These are phyloP conservation scores for Rutpela maculata DNA, from an alignment of 2,888 invertebrate genomes.

Conservation along the genomic window DNA sequence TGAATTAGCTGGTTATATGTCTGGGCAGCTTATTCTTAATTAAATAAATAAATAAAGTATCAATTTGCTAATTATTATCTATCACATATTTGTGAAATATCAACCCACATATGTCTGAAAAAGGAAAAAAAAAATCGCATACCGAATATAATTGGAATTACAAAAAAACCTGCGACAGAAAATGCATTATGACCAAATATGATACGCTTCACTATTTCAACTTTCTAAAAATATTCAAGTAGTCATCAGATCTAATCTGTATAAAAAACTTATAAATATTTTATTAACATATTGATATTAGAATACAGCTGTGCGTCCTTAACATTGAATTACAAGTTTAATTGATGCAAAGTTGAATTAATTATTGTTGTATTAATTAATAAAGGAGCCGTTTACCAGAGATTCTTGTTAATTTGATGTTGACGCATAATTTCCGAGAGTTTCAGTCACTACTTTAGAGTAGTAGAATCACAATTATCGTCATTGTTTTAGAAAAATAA, in stretches of 20 bases:
- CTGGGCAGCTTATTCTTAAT: no score
- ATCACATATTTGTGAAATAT: no score
- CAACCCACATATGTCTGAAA: no score
- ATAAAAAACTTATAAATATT: conserved; percentile 19
- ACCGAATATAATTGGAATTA: no score
- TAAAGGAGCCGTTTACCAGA: conserved; percentile 29
- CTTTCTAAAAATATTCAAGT: conserved; percentile 5
- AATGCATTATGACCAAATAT: not conserved
- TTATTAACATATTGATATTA: conserved; percentile 18
- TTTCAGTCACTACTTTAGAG: conserved; percentile 16
- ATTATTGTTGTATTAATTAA: conserved; percentile 51
- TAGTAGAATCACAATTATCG: conserved; percentile 13
- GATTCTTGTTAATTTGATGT: conserved; percentile 44
- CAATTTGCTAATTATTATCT: no score
- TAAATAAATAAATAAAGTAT: not conserved
- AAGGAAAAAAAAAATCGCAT: no score
- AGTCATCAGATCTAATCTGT: not conserved
- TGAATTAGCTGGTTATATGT: no score
- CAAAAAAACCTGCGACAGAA: not conserved
- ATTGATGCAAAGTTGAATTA: conserved; percentile 51
- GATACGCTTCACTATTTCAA: not conserved
- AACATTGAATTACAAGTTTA: conserved; percentile 50
- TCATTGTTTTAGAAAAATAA: conserved; percentile 37
- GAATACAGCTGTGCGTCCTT: conserved; percentile 26
- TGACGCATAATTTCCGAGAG: conserved; percentile 32